phyloP scores from a whole-genome alignment of 2,113 vertebrate species.

The Eulemur rufifrons region DNA sequence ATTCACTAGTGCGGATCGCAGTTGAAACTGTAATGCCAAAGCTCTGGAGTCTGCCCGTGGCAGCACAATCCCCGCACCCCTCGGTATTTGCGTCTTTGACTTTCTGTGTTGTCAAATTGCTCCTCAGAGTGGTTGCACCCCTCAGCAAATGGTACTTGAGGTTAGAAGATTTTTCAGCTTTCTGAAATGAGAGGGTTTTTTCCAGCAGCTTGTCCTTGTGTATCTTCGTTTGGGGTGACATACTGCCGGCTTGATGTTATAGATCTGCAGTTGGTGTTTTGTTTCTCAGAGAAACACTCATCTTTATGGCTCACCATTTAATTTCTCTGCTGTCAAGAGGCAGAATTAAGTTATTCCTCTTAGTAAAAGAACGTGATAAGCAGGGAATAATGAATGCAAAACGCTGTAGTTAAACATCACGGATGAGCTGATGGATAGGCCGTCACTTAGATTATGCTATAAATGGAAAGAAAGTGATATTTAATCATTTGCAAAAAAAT shows the following conservation, averaged over 20 bases:
- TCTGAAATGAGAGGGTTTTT: neutral
- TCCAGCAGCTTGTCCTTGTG: neutral
- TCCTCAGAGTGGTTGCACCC: neutral
- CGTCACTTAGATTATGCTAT: constrained; percentile 72
- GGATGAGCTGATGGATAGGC: constrained; percentile 82
- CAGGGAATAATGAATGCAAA: constrained; percentile 85
- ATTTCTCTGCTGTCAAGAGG: constrained; percentile 80
- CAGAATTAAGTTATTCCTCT: constrained; percentile 81
- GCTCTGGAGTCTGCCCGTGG: fast-evolving
- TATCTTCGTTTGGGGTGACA: neutral
- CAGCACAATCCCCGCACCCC: fast-evolving
- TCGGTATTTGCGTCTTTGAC: neutral
- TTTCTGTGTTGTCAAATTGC: neutral
- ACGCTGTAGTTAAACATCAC: constrained; percentile 82
- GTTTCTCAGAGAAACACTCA: constrained; percentile 70
- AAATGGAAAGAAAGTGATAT: constrained; percentile 70
- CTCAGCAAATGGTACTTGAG: neutral
- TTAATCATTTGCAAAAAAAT: constrained; percentile 69
- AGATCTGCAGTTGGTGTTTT: constrained; percentile 14
- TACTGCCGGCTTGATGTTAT: neutral
- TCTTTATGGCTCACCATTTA: constrained; percentile 75
- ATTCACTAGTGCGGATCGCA: fast-evolving
- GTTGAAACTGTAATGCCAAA: neutral
- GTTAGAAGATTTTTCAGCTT: neutral
- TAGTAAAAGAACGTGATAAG: constrained; percentile 77